Evolutionary conservation across 2,888 invertebrate species (phyloP).

Genomic region (Ichneumoninae sp.): DNA sequence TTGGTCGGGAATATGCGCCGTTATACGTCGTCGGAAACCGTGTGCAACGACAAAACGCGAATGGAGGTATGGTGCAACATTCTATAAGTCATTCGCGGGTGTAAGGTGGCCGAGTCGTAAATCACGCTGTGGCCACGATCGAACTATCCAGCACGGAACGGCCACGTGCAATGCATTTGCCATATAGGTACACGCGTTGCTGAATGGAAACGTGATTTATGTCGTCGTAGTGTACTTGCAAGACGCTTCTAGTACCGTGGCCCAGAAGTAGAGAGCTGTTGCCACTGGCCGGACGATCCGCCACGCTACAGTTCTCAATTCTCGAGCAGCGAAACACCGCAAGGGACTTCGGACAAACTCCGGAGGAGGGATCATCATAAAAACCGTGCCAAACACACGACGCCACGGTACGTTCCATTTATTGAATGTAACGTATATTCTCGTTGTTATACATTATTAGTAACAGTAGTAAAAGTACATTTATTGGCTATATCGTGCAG

Average conservation of each 20-base stretch:
- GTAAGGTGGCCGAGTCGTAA: constrained; percentile 56
- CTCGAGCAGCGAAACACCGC: constrained; percentile 39
- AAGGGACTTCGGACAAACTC: constrained; percentile 8
- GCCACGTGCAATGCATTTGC: constrained; percentile 61
- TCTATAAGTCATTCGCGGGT: constrained; percentile 60
- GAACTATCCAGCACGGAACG: constrained; percentile 72
- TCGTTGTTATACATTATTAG: constrained; percentile 15
- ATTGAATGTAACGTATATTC: background rate
- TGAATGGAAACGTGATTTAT: constrained; percentile 77
- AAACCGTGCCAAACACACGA: background rate
- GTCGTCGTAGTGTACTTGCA: constrained; percentile 72
- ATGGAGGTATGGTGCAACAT: constrained; percentile 34
- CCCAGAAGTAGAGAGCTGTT: background rate
- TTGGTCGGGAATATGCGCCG: constrained; percentile 26
- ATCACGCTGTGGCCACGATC: constrained; percentile 61
- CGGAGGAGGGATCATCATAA: background rate
- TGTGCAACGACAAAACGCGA: constrained; percentile 33
- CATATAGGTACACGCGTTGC: constrained; percentile 51
- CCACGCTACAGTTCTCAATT: constrained; percentile 21
- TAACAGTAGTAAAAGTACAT: background rate
- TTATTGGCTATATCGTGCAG: no score
- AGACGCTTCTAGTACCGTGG: background rate
- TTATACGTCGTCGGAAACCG: constrained; percentile 29
- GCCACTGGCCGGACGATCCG: background rate
- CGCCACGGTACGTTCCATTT: background rate